Evolutionary conservation across 1,140 invertebrate genomes (phyloP), one percentile per base, ranked within the genome.

Genomic region (Drosophila nebulosa): DNA sequence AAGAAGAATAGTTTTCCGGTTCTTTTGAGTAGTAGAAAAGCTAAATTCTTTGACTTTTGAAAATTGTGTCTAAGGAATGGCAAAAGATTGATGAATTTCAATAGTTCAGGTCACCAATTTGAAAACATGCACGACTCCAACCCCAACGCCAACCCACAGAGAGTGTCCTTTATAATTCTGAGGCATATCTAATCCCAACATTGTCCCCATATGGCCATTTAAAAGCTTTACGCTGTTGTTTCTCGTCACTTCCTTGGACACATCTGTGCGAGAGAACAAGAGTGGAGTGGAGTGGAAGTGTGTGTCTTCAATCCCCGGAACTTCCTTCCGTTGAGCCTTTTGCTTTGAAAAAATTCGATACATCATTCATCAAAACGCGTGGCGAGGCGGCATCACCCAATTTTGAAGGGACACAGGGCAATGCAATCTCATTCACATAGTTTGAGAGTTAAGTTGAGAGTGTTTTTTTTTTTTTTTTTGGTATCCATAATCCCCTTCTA

Each of bases 151-250:
- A 0, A 30, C 65, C 39, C 24, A 9, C 3, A 21, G 24, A 9
- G 35, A n/a, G 27, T 21, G 42, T 53, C 52, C 71, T 53, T 21
- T 46, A 3, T 3, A 7, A 21, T 69, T 35, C 61, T n/a, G 62
- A 32, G 69, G 53, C 73, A 72, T 68, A 57, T 77, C 64, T 60
- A 79, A 79, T 79, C 79, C 73, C 50, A 22, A 65, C 64, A 30
- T 39, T 53, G 56, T 21, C 66, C 64, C 71, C 71, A 74, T 74
- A 62, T 79, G 79, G 67, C 62, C 65, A 73, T 80, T 80, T 85
- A 80, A 85, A 85, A 85, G 80, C 80, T 85, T 85, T 80, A 85
- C 80, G 80, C 73, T 84, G 80, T 84, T 85, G 78, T 78, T 79
- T 74, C 80, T 85, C 57, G 71, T 61, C 77, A 86, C 81, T 78